Evolutionary conservation across 1,140 invertebrate species (phyloP).

Genomic region (Pachypsylla venusta): DNA sequence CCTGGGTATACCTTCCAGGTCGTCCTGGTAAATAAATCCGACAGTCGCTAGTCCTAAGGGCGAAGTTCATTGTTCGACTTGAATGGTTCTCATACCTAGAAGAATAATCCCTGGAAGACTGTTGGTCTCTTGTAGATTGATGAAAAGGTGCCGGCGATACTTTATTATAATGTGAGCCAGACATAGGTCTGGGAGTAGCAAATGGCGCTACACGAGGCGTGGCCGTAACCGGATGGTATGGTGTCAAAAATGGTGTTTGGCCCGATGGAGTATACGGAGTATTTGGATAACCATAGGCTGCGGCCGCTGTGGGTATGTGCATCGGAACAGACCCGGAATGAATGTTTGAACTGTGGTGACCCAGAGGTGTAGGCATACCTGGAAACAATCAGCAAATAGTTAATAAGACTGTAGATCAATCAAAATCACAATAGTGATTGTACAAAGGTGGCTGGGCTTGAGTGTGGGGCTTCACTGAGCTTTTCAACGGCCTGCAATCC

Average conservation of each 20-base stretch:
- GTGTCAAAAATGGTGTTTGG: slow-evolving; percentile 81
- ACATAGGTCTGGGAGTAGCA: slow-evolving; percentile 17
- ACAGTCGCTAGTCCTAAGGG: no score
- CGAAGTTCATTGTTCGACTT: no score
- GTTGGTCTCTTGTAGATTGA: background rate
- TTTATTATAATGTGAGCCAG: background rate
- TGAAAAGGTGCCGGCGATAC: background rate
- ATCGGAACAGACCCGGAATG: slow-evolving; percentile 27
- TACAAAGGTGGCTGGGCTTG: no score
- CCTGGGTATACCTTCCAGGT: no score
- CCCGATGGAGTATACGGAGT: slow-evolving; percentile 71
- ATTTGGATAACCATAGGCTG: slow-evolving; percentile 20
- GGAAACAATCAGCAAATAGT: no score
- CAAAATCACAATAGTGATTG: no score
- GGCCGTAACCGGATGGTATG: slow-evolving; percentile 50
- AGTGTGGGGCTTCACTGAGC: no score
- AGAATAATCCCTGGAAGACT: no score
- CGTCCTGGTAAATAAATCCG: no score
- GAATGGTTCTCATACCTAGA: no score
- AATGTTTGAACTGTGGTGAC: slow-evolving; percentile 4
- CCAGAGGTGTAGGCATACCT: slow-evolving; percentile 1
- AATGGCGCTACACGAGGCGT: background rate
- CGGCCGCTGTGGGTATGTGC: slow-evolving; percentile 30
- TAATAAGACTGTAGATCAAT: no score
- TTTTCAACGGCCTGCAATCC: no score